Base-by-base conservation (phyloP, 2,888 invertebrate genomes). In the Ctena decussata region DNA sequence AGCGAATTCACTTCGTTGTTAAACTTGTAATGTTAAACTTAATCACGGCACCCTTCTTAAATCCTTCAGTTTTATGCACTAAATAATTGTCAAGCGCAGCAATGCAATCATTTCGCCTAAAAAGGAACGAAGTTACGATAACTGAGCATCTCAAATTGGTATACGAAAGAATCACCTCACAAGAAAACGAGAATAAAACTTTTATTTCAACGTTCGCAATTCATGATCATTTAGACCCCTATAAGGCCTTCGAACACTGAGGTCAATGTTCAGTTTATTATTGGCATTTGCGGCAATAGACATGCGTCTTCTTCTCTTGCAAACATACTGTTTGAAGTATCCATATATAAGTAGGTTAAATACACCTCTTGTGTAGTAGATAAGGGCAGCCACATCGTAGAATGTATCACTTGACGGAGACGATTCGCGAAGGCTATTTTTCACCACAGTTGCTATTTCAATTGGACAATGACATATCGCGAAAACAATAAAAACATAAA, bases 311-410 rank as follows among this genome's bases (percentile, higher is more conserved):
- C 79, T 84, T 21, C 89, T 89, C 57, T 86, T 86, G 37, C 93
- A 93, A 27, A 94, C 93, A 83, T 93, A 93, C 76, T 93, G 93
- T 30, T 93, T 91, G 70, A 93, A 93, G 65, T 92, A 92, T 0
- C 92, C 89, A 77, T 93, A 94, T n/a, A 94, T 93, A 57, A 89
- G 84, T 21, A 94, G 81, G 77, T 93, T 92, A 87, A 91, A 91
- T 24, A 93, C 85, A 0, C 94, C 94, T 27, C 94, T 82, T 0
- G 86, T 80, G 60, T 90, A 91, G 53, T 85, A 89, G 0, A 91
- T 39, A 32, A 83, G 73, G 12, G 80, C 72, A 0, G 86, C 77
- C 1, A 85, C 80, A 44, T 90, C 86, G n/a, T 86, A 89, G 46
- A 89, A 73, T 15, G 84, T 46, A 18, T 65, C 77, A 1, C 41